A percentile compares a stretch with the other conserved stretches of the same genome.
These are phyloP conservation scores for Ligdia adustata DNA, from an alignment of 2,888 invertebrate species.

Conservation along the genomic window DNA sequence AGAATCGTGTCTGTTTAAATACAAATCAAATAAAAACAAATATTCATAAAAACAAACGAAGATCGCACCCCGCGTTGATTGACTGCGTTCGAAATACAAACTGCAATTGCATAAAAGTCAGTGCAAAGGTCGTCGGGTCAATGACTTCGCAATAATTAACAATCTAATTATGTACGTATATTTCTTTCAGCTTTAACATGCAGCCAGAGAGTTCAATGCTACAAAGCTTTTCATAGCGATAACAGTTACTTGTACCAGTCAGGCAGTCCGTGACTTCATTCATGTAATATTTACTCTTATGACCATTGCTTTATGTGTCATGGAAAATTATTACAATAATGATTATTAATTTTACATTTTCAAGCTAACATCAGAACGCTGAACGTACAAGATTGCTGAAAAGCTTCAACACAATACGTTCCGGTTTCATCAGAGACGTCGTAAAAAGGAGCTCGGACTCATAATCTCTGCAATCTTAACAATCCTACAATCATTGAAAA, in stretches of 20 bases:
- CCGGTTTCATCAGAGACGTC: constrained; percentile 45
- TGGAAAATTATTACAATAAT: constrained; percentile 4
- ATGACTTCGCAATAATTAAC: constrained; percentile 10
- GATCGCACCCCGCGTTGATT: neutral
- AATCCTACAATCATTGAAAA: constrained; percentile 40
- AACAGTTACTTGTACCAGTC: no score
- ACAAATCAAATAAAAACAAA: no score
- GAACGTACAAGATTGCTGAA: constrained; percentile 18
- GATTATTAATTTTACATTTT: constrained; percentile 15
- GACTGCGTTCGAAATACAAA: neutral
- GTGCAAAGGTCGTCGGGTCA: constrained; percentile 21
- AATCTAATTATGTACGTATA: neutral
- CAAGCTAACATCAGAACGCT: constrained; percentile 4
- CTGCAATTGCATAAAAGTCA: constrained; percentile 3
- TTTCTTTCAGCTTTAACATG: neutral
- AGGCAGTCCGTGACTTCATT: constrained; percentile 6
- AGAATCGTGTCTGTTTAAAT: neutral
- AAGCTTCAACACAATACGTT: constrained; percentile 34
- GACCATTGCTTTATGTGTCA: neutral
- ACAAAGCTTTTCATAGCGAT: no score
- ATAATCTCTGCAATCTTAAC: constrained; percentile 58
- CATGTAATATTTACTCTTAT: neutral
- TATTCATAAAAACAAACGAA: neutral
- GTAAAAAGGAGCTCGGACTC: constrained; percentile 50
- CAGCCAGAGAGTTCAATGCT: no score